Evolutionary conservation across 2,888 invertebrate genomes (phyloP).

Genomic region (Drosophila seclusa): DNA sequence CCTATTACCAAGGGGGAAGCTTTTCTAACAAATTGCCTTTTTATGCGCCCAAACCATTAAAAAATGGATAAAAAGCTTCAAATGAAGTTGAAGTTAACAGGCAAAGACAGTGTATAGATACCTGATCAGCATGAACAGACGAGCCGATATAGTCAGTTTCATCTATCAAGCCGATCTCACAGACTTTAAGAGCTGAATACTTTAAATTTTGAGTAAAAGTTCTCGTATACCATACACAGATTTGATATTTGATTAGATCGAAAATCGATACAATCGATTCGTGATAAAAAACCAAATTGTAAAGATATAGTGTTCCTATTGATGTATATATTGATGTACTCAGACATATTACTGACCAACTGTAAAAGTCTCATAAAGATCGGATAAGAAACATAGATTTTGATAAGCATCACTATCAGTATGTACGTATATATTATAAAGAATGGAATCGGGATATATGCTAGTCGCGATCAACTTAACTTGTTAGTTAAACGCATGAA

Average conservation of each 20-base stretch:
- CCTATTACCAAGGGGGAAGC: not conserved
- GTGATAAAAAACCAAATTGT: not conserved
- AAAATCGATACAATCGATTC: not conserved
- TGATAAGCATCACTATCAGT: not conserved
- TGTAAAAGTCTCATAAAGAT: not conserved
- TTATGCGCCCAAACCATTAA: not conserved
- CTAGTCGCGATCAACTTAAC: not conserved
- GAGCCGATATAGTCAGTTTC: not conserved
- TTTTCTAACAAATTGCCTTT: slow-evolving; percentile 1
- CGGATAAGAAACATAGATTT: no score
- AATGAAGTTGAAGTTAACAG: not conserved
- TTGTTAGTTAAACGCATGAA: not conserved
- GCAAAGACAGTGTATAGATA: not conserved
- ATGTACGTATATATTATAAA: no score
- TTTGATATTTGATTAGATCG: not conserved
- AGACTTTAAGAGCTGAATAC: not conserved
- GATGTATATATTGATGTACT: not conserved
- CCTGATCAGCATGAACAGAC: not conserved
- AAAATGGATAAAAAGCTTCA: not conserved
- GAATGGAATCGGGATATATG: not conserved
- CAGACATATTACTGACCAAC: not conserved
- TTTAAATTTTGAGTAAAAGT: not conserved
- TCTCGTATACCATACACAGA: not conserved
- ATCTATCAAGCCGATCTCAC: not conserved
- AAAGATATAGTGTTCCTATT: not conserved